Base-by-base conservation (phyloP, 2,888 invertebrate species). In the Listrodromus nycthemerus region DNA sequence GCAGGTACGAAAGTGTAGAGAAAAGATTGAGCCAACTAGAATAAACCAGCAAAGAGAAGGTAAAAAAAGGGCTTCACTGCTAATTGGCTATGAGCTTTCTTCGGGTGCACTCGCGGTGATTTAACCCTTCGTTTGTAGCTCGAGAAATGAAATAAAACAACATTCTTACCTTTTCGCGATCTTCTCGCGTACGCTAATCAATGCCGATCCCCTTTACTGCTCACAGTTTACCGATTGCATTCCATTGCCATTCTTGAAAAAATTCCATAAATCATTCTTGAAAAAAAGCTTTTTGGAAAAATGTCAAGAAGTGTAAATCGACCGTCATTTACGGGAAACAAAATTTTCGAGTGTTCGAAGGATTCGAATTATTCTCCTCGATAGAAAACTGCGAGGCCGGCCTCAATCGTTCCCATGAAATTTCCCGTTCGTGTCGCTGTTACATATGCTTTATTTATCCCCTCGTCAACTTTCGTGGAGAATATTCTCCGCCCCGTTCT, bases 21-120 rank as follows among this genome's bases (percentile, higher is more conserved):
- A 21, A 33, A 24, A 52, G 75, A 75, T 65, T 75, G 75, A 65
- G 52, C 65, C 52, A 37, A 21, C n/a, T 50, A 19, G 37, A 37
- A 74, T 61, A 21, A 50, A n/a, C n/a, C 5, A n/a, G 61, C 61
- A 21, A 48, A 33, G 73, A 50, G 50, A 63, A 65, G 74, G 21
- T 21, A 7, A 16, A 16, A 45, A 27, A 63, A 74, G 52, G 52
- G 37, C n/a, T 75, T 52, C 33, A n/a, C 37, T 37, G 65, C 37
- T 41, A 21, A 37, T 10, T 65, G 37, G 10, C 65, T 13, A 8
- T 37, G 21, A 10, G 19, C 24, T 4, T 13, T 19, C 33, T 65
- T 16, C 8, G 21, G 3, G 30, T 30, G 48, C 61, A 30, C 13
- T 74, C 45, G 16, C 21, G 33, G 33, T 37, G 50, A 50, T 50